phyloP scores from a whole-genome alignment of 2,797 vertebrate species.

The Mus minutoides region DNA sequence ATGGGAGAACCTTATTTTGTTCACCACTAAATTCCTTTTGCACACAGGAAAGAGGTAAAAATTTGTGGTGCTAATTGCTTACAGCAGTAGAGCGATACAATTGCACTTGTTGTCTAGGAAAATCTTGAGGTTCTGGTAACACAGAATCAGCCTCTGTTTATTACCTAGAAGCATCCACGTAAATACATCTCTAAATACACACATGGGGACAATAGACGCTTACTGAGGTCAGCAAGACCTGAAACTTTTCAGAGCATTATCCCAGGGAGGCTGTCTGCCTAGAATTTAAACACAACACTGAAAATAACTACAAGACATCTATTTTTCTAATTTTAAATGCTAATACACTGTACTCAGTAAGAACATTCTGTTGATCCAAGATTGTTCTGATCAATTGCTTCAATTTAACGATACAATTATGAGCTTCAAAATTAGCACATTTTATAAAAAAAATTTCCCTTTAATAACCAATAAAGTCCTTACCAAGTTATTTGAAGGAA shows the following conservation, averaged over 20 bases:
- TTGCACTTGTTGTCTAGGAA: neutral
- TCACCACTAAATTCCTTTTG: neutral
- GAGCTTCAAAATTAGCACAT: neutral
- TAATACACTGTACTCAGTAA: neutral
- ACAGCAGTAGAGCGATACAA: neutral
- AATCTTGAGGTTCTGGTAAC: neutral
- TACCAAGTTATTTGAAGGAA: neutral
- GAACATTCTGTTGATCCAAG: neutral
- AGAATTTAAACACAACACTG: neutral
- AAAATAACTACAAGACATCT: neutral
- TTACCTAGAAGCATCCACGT: neutral
- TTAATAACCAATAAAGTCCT: neutral
- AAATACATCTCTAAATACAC: neutral
- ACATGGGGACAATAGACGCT: neutral
- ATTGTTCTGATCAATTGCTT: neutral
- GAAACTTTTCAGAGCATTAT: neutral
- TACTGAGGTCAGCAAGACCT: neutral
- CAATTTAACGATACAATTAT: neutral
- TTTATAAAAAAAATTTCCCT: neutral
- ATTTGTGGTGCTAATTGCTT: neutral
- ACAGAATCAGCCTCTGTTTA: neutral
- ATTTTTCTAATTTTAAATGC: neutral
- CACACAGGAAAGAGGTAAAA: neutral
- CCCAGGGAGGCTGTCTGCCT: neutral
- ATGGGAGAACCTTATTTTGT: neutral